Percentiles rank a stretch among this genome's conserved stretches.
Conservation (phyloP, 2,888 invertebrate genomes). For the Torymus auratus region DNA sequence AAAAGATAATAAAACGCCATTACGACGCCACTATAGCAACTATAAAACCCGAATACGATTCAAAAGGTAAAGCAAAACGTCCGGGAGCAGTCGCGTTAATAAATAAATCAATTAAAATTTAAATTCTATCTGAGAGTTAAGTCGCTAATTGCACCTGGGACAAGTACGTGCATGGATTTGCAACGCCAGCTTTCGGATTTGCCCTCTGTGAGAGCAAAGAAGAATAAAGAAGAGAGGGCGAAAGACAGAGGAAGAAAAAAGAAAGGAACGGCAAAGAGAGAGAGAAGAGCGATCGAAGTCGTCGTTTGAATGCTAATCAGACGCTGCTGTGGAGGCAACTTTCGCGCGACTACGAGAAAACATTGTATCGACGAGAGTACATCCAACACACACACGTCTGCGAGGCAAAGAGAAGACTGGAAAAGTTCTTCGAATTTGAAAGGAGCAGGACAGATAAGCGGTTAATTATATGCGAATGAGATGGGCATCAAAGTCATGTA, state of each 20-base stretch:
- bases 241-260: background rate
- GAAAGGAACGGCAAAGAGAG: background rate
- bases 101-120: constrained; percentile 72
- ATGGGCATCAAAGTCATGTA: background rate
- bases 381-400: background rate
- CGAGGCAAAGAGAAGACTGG: background rate
- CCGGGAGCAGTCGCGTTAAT: constrained; percentile 60
- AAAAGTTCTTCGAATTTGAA: constrained; percentile 36
- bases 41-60: background rate
- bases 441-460: background rate
- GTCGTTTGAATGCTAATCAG: constrained; percentile 64
- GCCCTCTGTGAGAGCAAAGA: constrained; percentile 16
- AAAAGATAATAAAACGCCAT: too few relatives aligned
- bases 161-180: constrained; percentile 69
- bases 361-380: constrained; percentile 16
- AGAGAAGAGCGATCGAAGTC: constrained; percentile 53
- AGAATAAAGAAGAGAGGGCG: constrained; percentile 5
- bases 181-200: constrained; percentile 58
- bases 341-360: constrained; percentile 36
- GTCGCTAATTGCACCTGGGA: constrained; percentile 68
- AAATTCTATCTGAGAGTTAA: constrained; percentile 68
- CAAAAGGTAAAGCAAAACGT: constrained; percentile 53
- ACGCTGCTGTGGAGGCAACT: constrained; percentile 25
- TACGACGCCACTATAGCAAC: too few relatives aligned
- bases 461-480: constrained; percentile 3